These are phyloP conservation scores for Chromis chromis DNA, from an alignment of 2,797 vertebrate species.

Conservation along the genomic window DNA sequence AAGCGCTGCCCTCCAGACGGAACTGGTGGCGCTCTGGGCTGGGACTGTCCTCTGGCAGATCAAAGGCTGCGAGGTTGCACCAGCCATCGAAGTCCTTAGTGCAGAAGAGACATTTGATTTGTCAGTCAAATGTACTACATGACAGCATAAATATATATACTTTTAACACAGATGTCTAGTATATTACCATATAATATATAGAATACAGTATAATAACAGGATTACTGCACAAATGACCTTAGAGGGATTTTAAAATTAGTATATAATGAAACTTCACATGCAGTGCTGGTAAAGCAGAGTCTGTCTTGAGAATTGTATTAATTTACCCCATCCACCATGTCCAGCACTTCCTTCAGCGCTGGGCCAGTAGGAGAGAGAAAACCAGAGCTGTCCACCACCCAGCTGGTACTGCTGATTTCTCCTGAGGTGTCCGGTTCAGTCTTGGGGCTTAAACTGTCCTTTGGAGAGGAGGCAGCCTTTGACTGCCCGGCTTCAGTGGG, in stretches of 20 bases:
- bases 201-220: not conserved
- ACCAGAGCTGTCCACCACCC: constrained; percentile 92
- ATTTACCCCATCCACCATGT: constrained; percentile 94
- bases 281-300: not conserved
- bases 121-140: not conserved
- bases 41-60: constrained; percentile 88
- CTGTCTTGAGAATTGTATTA: not conserved
- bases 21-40: constrained; percentile 89
- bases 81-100: constrained; percentile 92
- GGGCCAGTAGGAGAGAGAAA: constrained; percentile 89
- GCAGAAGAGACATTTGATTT: constrained; percentile 1
- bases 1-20: constrained; percentile 91
- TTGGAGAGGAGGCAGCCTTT: constrained; percentile 54
- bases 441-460: constrained; percentile 70
- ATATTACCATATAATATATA: not conserved
- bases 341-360: constrained; percentile 91
- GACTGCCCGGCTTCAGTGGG: constrained; percentile 45
- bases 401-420: constrained; percentile 81
- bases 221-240: not conserved
- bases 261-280: not conserved
- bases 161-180: too few species aligned
- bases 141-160: too few species aligned
- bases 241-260: not conserved
- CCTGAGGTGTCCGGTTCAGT: constrained; percentile 62
- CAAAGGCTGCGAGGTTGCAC: constrained; percentile 94